Base-by-base conservation (phyloP, 2,797 vertebrate species). In the Melanotaenia trifasciata region DNA sequence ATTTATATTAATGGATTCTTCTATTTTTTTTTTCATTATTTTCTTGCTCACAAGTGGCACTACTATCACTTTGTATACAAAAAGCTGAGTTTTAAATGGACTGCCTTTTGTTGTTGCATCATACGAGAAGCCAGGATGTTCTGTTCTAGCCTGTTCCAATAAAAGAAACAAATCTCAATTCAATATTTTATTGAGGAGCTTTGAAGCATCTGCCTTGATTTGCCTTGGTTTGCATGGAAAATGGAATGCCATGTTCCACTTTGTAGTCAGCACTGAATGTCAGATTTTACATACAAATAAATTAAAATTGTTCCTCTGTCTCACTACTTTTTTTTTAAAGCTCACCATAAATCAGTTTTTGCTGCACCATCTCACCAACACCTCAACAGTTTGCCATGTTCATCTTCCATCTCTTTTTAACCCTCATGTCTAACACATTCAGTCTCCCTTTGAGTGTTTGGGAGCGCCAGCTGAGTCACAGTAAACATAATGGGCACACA, bases 401-500 rank as follows among this genome's bases (percentile, higher is more conserved):
- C 22, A 66, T 40, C 62, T 50, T 70, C 59, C 63, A 32, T 78
- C 75, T 76, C 67, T 76, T 71, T 16, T 1, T 64, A 70, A 69
- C 10, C 64, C 57, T 33, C 0, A 2, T 67, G 66, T 87, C 77
- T n/a, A 56, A 70, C 76, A 73, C 67, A 30, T 67, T 58, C 53
- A 43, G 54, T 28, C 53, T 57, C 71, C 69, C 70, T 64, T 58
- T 50, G 68, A 76, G 75, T 43, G 59, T 69, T 32, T 64, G 47
- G 14, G 59, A 66, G 71, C 81, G 26, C 61, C 62, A 8, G 58
- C 66, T n/a, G 72, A 74, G 72, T 79, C 74, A 53, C 72, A 70
- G 70, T 71, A 74, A 79, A 85, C 77, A 83, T 24, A 75, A 78
- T 32, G 67, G 71, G 58, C 76, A 54, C 84, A 72, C 80, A 50